Conservation (phyloP, 2,888 invertebrate species). For the Chloromyia formosa region DNA sequence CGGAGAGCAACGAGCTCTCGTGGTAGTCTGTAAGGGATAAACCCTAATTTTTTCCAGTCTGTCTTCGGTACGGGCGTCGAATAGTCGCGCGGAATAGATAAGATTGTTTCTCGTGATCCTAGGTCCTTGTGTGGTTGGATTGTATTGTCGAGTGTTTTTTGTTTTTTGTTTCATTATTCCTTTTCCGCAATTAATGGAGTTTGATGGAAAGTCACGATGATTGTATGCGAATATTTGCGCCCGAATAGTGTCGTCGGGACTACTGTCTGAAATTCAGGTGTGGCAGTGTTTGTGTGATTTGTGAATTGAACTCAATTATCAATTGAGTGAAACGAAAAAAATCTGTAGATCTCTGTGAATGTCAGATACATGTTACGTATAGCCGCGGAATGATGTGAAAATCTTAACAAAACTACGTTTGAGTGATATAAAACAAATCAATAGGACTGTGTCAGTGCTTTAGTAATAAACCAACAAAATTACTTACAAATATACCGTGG, state of each 20-base stretch:
- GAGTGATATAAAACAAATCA: not conserved
- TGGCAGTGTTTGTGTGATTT: too few species aligned
- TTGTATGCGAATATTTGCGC: too few species aligned
- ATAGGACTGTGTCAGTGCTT: not conserved
- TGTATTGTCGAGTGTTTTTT: too few species aligned
- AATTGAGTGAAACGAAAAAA: not conserved
- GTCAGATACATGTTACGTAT: not conserved
- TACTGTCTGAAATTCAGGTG: too few species aligned
- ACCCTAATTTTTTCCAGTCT: slow-evolving; percentile 59
- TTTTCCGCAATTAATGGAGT: too few species aligned
- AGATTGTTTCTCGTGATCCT: slow-evolving; percentile 25
- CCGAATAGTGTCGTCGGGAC: too few species aligned
- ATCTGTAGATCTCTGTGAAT: not conserved
- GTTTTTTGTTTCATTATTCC: too few species aligned
- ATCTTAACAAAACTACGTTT: not conserved
- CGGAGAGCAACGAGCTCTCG: slow-evolving; percentile 18
- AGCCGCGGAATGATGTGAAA: not conserved
- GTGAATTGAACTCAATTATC: not conserved
- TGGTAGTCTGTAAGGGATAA: slow-evolving; percentile 46
- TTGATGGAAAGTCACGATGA: too few species aligned
- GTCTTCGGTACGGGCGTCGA: slow-evolving; percentile 64
- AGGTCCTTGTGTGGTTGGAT: not conserved
- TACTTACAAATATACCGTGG: not conserved
- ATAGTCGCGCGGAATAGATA: slow-evolving; percentile 55
- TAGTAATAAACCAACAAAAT: not conserved